Evolutionary conservation across 2,888 invertebrate species (phyloP).

Genomic region (Drosophila mettleri): DNA sequence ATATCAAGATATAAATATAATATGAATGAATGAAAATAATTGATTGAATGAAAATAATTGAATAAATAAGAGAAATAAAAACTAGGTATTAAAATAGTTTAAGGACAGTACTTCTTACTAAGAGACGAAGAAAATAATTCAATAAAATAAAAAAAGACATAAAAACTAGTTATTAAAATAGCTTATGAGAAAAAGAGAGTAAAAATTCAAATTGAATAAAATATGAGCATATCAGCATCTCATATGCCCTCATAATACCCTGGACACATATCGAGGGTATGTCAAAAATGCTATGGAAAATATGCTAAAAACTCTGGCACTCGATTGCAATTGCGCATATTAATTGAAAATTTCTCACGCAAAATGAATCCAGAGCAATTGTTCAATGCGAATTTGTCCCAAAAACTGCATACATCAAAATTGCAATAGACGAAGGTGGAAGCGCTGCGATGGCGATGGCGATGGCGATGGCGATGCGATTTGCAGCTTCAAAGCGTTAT

Average conservation of each 20-base stretch:
- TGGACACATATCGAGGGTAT: slow-evolving; percentile 6
- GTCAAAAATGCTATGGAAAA: slow-evolving; percentile 60
- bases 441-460: neutral
- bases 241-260: neutral
- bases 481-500: slow-evolving; percentile 55
- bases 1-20: too few relatives aligned
- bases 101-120: too few relatives aligned
- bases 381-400: slow-evolving; percentile 57
- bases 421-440: slow-evolving; percentile 10
- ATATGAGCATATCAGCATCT: too few relatives aligned
- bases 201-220: too few relatives aligned
- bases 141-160: too few relatives aligned
- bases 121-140: too few relatives aligned
- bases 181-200: neutral
- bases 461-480: too few relatives aligned
- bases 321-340: slow-evolving; percentile 76
- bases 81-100: too few relatives aligned
- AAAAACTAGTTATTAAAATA: too few relatives aligned
- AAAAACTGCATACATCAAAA: slow-evolving; percentile 53
- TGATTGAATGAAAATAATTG: too few relatives aligned
- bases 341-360: slow-evolving; percentile 79
- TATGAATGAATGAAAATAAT: too few relatives aligned
- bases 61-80: too few relatives aligned
- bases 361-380: slow-evolving; percentile 65
- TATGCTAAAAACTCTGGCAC: slow-evolving; percentile 65